Evolutionary conservation across 2,888 invertebrate species (phyloP), one percentile per base, ranked within the genome.

Genomic region (Cheilosia scutellata): DNA sequence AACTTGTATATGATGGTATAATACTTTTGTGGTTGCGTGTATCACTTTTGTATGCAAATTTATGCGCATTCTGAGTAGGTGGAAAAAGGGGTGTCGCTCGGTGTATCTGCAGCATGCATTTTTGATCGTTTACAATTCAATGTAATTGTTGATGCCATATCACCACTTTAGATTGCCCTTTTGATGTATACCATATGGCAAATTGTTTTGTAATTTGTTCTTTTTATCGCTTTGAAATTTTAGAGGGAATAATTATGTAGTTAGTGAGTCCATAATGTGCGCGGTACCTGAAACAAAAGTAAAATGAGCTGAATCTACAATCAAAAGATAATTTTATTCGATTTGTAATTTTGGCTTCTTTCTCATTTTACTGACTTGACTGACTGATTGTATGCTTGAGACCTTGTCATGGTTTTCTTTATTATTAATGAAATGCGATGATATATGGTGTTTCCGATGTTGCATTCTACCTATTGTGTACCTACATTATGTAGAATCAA

Each of bases 111-210:
- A 37, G 77, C 77, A 82, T 77, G 82, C 31, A 55, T 70, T 83
- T 76, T 86, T 86, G 76, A 86, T 86, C 82, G 82, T 86, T 82
- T 86, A 76, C 86, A 86, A 86, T 86, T 82, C 82, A 82, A 68
- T n/a, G 71, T 86, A 86, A 86, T 86, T 27, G 86, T 60, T 31
- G 80, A 82, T 86, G 68, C 25, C 57, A 29, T 86, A 86, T 86
- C 82, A 82, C 76, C 86, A 86, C 82, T 86, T 86, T 72, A 86
- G 86, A 86, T 86, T 63, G 49, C 63, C 62, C 27, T 49, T 68
- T 29, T 63, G 76, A 77, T 82, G 72, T 29, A 9, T 20, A 51
- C 71, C 86, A 86, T 82, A 82, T 86, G 86, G 72, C 68, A 77
- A 86, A 86, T 86, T 82, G 82, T 58, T 82, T 75, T 77, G 57